phyloP scores from a whole-genome alignment of 2,888 invertebrate species.

The Smittia aterrima region DNA sequence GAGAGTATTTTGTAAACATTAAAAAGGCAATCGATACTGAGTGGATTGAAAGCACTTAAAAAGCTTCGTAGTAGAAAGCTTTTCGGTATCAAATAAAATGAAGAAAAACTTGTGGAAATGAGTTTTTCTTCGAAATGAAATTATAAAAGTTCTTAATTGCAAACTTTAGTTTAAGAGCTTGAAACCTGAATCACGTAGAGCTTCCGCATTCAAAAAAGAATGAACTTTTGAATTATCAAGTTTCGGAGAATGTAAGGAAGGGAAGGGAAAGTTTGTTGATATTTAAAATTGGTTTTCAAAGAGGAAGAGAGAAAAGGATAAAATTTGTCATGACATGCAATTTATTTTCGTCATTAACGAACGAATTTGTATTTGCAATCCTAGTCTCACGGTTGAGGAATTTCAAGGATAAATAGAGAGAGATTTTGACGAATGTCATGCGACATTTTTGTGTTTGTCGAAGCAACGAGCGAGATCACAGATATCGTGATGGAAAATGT shows the following conservation, averaged over 20 bases:
- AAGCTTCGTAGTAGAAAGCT: too few relatives aligned
- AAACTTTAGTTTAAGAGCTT: conserved; percentile 32
- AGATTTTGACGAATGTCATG: not conserved
- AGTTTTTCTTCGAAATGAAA: conserved; percentile 17
- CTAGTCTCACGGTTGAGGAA: not conserved
- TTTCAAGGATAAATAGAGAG: not conserved
- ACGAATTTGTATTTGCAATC: not conserved
- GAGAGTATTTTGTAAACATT: too few relatives aligned
- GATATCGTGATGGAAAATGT: not conserved
- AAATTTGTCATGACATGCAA: not conserved
- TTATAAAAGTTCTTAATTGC: conserved; percentile 36
- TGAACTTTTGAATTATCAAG: not conserved
- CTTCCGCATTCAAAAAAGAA: not conserved
- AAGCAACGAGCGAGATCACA: not conserved
- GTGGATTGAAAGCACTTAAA: too few relatives aligned
- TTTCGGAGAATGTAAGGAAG: not conserved
- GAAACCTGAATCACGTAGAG: conserved; percentile 35
- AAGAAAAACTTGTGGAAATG: not conserved
- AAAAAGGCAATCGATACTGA: too few relatives aligned
- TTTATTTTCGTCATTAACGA: conserved; percentile 1
- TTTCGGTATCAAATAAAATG: too few relatives aligned
- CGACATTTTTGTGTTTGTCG: not conserved
- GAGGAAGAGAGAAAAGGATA: not conserved
- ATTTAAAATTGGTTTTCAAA: not conserved
- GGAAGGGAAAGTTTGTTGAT: not conserved